Evolutionary conservation across 2,113 vertebrate genomes (phyloP).

Genomic region (Mustela nigripes): DNA sequence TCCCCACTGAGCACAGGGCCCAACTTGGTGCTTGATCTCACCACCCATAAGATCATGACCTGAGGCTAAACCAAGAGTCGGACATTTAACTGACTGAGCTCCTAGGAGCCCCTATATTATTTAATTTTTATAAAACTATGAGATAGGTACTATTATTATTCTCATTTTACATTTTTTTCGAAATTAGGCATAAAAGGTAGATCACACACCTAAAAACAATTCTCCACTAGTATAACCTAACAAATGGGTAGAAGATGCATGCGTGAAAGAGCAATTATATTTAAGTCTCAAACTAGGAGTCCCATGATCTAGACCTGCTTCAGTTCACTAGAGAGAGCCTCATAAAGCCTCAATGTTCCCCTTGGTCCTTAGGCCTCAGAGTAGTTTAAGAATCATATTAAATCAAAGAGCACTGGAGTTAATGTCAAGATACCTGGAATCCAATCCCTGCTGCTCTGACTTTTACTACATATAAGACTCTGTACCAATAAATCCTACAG

Average conservation of each 20-base stretch:
- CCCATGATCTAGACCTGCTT: background rate
- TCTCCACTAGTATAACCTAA: background rate
- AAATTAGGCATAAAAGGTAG: background rate
- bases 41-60: background rate
- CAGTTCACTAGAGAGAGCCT: background rate
- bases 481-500: background rate
- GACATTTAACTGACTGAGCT: background rate
- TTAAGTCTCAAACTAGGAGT: background rate
- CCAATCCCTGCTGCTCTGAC: background rate
- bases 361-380: background rate
- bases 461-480: background rate
- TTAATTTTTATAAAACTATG: slow-evolving; percentile 22
- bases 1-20: background rate
- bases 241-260: background rate
- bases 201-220: background rate
- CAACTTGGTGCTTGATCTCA: background rate
- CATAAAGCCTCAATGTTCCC: background rate
- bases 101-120: background rate
- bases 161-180: background rate
- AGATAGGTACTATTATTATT: background rate
- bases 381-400: slow-evolving; percentile 29
- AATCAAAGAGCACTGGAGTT: background rate
- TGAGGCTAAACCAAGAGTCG: background rate
- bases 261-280: background rate
- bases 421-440: background rate